Base-by-base conservation (phyloP, 2,797 vertebrate species). In the Sebastes taczanowskii region DNA sequence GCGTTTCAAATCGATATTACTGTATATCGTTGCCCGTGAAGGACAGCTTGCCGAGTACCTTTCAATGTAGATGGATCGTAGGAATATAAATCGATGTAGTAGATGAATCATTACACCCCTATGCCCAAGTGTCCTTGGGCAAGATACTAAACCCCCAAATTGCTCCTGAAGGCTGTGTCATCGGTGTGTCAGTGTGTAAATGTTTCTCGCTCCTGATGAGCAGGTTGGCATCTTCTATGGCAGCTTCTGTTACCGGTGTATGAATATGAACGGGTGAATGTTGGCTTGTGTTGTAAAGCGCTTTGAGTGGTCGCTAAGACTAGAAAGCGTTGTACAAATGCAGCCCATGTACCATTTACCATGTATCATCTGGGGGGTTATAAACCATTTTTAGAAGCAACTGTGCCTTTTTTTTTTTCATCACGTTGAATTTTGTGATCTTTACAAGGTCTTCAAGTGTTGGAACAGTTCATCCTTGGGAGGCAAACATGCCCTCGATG, bases 361-460 rank as follows among this genome's bases (percentile, higher is more conserved):
- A 11, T 49, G 6, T 38, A 18, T 72, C 56, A 78, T 38, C 67
- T 53, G 35, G 32, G 59, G 38, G 16, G 35, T 70, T 55, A 11
- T 25, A n/a, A 78, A 78, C 4, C 25, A 23, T 46, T 71, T 74
- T 53, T 23, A 74, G 55, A 60, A 63, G 32, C 23, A 34, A 35
- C 20, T 53, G 3, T 25, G 16, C n/a, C 46, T 49, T 20, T 18
- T 62, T n/a, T 60, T 18, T 62, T 71, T 69, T 71, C 25, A 69
- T 78, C 27, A 49, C 52, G 35, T 29, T 52, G 13, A 22, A 56
- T 77, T 53, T 34, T 53, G 13, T 61, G 30, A 81, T 77, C 68
- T 80, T 77, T 83, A 23, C 62, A 78, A 61, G 68, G 68, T 77
- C 73, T 76, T 59, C 38, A 70, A 56, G 20, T 67, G 29, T 55